Percentiles rank a stretch among this genome's conserved stretches.
phyloP scores from a whole-genome alignment of 1,140 invertebrate genomes.

The Drosophila sucinea region DNA sequence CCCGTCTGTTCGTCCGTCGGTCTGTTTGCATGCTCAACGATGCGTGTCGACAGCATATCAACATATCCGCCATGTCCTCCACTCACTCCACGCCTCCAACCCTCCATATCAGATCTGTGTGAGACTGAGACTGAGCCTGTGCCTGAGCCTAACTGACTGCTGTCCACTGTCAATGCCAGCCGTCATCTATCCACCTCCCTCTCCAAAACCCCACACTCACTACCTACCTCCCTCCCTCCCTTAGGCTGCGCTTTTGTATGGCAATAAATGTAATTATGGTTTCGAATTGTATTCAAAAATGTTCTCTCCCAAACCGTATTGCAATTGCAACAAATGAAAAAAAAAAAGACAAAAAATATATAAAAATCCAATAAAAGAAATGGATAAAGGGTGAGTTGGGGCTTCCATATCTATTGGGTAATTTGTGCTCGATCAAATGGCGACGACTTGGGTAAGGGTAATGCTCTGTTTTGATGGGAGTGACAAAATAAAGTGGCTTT shows the following conservation, averaged over 20 bases:
- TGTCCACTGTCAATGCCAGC: conserved; percentile 52
- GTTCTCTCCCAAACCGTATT: conserved; percentile 13
- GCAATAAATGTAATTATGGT: conserved; percentile 79
- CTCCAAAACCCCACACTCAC: background rate
- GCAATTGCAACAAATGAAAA: conserved; percentile 9
- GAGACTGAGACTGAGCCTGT: background rate
- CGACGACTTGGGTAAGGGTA: background rate
- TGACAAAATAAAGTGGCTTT: conserved; percentile 11
- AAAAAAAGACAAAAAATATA: background rate
- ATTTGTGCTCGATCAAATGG: background rate
- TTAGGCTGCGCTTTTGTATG: conserved; percentile 52
- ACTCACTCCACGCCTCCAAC: conserved; percentile 2
- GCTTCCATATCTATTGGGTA: conserved; percentile 6
- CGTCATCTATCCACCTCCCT: conserved; percentile 26
- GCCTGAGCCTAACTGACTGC: conserved; percentile 19
- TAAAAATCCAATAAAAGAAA: background rate
- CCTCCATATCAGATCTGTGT: conserved; percentile 7
- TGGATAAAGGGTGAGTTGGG: background rate
- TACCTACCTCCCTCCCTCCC: conserved; percentile 11
- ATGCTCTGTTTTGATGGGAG: conserved; percentile 4
- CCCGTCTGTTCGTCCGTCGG: conserved; percentile 21
- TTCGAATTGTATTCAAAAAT: conserved; percentile 67
- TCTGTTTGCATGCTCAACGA: conserved; percentile 70
- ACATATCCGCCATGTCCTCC: conserved; percentile 60
- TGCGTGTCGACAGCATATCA: conserved; percentile 75